These are phyloP conservation scores for Aurelia coerulea DNA, from an alignment of 30 jellyfish, hydroid and myxozoan genomes.

Conservation along the genomic window DNA sequence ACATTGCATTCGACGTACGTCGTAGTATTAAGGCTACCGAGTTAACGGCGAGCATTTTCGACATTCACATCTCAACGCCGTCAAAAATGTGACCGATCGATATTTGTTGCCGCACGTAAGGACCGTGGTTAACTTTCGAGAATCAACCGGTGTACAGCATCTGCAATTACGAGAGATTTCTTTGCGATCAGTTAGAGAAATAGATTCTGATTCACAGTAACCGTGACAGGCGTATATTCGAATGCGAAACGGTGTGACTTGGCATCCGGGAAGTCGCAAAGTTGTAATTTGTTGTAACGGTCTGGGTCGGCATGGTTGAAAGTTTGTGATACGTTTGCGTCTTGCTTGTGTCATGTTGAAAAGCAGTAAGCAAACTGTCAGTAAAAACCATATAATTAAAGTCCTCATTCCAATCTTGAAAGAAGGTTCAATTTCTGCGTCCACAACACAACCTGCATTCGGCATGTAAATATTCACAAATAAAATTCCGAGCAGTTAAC, in stretches of 20 bases:
- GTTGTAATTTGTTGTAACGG: conserved; percentile 3
- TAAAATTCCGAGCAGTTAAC: not conserved
- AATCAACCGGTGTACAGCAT: conserved; percentile 38
- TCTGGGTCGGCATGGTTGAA: conserved; percentile 52
- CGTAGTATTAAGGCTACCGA: not conserved
- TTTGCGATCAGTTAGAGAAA: conserved; percentile 45
- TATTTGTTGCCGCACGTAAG: not conserved
- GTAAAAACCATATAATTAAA: conserved; percentile 1
- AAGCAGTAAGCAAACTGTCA: conserved; percentile 50
- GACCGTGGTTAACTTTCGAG: not conserved
- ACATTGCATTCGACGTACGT: not conserved
- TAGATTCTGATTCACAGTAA: conserved; percentile 59
- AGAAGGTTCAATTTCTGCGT: conserved; percentile 5
- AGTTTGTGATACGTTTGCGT: conserved; percentile 44
- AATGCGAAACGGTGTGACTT: not conserved
- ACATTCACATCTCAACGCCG: conserved; percentile 29
- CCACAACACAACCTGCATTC: conserved; percentile 17
- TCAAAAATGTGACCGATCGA: not conserved
- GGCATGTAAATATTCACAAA: too few relatives aligned
- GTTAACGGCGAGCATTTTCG: conserved; percentile 33
- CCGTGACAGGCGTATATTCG: conserved; percentile 45
- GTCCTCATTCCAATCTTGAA: conserved; percentile 69
- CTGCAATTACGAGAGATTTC: conserved; percentile 34
- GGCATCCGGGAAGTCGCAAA: conserved; percentile 39
- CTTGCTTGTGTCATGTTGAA: conserved; percentile 56